phyloP scores from a whole-genome alignment of 2,888 invertebrate species.

The Glyphotaelius pellucidus region DNA sequence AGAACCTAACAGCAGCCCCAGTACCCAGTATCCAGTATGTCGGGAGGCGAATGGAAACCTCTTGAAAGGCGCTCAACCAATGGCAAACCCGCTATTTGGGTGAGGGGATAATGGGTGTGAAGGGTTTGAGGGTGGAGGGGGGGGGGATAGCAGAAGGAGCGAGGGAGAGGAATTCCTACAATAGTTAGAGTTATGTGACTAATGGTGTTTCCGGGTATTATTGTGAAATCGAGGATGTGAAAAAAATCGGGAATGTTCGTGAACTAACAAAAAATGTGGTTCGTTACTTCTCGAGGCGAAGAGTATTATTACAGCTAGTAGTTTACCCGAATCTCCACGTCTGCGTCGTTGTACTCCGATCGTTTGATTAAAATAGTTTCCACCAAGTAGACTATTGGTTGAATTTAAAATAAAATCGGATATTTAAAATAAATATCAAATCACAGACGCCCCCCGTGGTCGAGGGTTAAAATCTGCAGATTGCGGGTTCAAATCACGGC shows the following conservation, averaged over 20 bases:
- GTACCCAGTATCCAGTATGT: not conserved
- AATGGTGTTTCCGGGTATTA: slow-evolving; percentile 56
- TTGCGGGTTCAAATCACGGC: no score
- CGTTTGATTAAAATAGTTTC: slow-evolving; percentile 3
- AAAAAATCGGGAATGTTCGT: slow-evolving; percentile 42
- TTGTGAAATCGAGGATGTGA: slow-evolving; percentile 56
- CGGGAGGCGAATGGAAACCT: slow-evolving; percentile 35
- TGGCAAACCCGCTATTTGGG: slow-evolving; percentile 18
- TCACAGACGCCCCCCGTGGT: no score
- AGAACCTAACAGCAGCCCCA: not conserved
- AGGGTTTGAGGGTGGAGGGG: not conserved
- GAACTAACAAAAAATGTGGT: slow-evolving; percentile 20
- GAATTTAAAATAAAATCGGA: not conserved
- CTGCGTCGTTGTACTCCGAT: not conserved
- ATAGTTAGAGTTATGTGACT: slow-evolving; percentile 53
- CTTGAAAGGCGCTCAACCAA: slow-evolving; percentile 38
- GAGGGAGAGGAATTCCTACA: slow-evolving; percentile 35
- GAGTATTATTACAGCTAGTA: not conserved
- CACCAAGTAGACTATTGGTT: not conserved
- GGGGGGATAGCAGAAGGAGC: not conserved
- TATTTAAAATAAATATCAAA: no score
- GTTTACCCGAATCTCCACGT: not conserved
- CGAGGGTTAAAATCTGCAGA: no score
- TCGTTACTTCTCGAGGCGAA: slow-evolving; percentile 16
- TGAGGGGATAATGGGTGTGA: slow-evolving; percentile 12